Evolutionary conservation across 1,140 invertebrate species (phyloP).

Genomic region (Artemia franciscana): DNA sequence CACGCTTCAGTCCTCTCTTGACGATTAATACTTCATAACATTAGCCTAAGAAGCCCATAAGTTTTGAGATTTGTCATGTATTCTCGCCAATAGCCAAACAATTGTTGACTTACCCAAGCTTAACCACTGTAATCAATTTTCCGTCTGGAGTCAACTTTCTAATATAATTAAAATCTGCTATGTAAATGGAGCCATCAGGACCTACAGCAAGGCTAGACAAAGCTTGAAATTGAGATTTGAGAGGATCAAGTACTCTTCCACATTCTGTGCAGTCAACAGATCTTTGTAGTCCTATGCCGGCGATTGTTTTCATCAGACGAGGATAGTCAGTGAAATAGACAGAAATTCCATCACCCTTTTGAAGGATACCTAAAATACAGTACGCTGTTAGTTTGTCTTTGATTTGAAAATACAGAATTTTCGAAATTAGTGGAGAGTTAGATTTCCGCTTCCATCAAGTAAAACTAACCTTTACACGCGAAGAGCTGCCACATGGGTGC

Average conservation of each 20-base stretch:
- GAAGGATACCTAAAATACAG: conserved; percentile 75
- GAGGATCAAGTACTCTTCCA: conserved; percentile 45
- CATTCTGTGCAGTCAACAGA: conserved; percentile 51
- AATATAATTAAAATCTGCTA: conserved; percentile 90
- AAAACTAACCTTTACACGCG: no score
- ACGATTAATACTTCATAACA: not conserved
- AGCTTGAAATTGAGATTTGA: conserved; percentile 60
- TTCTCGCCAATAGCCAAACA: conserved; percentile 7
- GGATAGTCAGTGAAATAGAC: conserved; percentile 30
- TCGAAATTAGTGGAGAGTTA: no score
- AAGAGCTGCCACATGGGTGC: no score
- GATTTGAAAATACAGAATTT: no score
- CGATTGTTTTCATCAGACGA: conserved; percentile 57
- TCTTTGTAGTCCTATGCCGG: conserved; percentile 76
- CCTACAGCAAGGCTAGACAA: conserved; percentile 79
- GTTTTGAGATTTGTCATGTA: not conserved
- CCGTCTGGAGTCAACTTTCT: conserved; percentile 74
- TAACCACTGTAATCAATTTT: conserved; percentile 71
- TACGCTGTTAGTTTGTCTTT: no score
- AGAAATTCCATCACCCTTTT: conserved; percentile 89
- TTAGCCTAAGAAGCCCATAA: not conserved
- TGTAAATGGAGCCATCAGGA: conserved; percentile 83
- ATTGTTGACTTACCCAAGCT: conserved; percentile 41
- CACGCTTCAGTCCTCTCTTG: not conserved
- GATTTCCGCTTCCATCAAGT: no score